Percentiles rank a stretch among this genome's conserved stretches.
phyloP scores from a whole-genome alignment of 2,113 vertebrate genomes.

The Orycteropus afer region DNA sequence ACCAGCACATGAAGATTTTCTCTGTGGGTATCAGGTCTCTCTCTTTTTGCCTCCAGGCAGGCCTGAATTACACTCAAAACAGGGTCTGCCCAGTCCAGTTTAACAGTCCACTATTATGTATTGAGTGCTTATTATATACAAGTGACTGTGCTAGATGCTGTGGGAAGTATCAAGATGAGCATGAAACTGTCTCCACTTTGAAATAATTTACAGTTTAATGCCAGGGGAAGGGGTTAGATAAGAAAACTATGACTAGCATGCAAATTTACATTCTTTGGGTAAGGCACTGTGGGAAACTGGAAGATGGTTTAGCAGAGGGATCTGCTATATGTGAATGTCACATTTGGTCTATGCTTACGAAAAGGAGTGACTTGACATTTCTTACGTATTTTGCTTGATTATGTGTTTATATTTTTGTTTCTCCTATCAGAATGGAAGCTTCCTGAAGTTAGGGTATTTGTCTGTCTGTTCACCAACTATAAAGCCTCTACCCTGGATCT shows the following conservation, averaged over 20 bases:
- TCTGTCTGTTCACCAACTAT: not conserved
- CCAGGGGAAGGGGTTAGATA: no score
- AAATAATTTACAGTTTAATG: not conserved
- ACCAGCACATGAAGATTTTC: not conserved
- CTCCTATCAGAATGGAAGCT: not conserved
- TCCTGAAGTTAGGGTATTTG: not conserved
- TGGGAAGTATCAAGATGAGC: not conserved
- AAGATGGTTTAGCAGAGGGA: not conserved
- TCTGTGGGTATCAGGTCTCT: not conserved
- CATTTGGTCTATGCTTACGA: not conserved
- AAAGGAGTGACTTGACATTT: not conserved
- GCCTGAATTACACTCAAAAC: not conserved
- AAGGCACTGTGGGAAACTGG: not conserved
- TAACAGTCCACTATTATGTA: not conserved
- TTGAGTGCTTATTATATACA: not conserved
- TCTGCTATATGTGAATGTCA: not conserved
- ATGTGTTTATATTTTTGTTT: not conserved
- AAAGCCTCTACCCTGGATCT: not conserved
- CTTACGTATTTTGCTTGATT: not conserved
- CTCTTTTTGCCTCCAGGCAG: not conserved
- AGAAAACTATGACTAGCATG: not conserved
- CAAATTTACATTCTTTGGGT: not conserved
- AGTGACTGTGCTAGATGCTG: not conserved
- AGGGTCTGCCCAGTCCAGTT: not conserved
- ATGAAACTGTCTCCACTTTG: not conserved